These are phyloP conservation scores for Cerastis leucographa DNA, from an alignment of 2,888 invertebrate species.

Conservation along the genomic window DNA sequence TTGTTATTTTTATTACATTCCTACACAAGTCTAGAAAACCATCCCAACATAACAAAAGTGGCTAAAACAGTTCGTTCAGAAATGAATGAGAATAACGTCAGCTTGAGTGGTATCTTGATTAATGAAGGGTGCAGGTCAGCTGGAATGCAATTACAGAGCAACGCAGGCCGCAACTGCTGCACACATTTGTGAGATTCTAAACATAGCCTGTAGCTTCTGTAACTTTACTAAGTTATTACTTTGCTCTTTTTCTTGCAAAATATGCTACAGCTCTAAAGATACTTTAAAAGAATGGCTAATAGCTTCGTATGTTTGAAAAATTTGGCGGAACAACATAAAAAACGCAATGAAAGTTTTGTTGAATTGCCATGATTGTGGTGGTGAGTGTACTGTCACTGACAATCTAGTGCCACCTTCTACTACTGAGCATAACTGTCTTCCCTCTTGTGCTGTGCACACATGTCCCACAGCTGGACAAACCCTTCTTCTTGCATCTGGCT, in stretches of 20 bases:
- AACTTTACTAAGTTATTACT: slow-evolving; percentile 12
- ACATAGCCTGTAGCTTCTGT: slow-evolving; percentile 11
- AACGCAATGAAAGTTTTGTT: background rate
- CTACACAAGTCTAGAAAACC: background rate
- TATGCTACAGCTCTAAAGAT: background rate
- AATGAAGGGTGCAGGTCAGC: slow-evolving; percentile 45
- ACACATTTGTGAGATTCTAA: slow-evolving; percentile 30
- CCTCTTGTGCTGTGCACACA: background rate
- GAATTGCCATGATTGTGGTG: background rate
- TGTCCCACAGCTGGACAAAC: background rate
- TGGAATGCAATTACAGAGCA: slow-evolving; percentile 55
- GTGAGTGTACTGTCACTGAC: background rate
- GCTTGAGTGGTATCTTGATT: slow-evolving; percentile 30
- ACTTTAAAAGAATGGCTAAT: background rate
- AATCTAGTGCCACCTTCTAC: background rate
- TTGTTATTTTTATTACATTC: no score
- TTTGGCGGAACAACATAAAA: background rate
- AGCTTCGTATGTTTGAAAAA: background rate
- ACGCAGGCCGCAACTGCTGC: slow-evolving; percentile 1
- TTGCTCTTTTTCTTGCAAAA: background rate
- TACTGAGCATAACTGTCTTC: background rate
- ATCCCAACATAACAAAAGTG: background rate
- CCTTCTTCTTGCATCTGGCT: background rate
- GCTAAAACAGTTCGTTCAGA: background rate
- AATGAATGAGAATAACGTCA: slow-evolving; percentile 4